Base-by-base conservation (phyloP, 2,888 invertebrate species). In the Trachelus stipa region DNA sequence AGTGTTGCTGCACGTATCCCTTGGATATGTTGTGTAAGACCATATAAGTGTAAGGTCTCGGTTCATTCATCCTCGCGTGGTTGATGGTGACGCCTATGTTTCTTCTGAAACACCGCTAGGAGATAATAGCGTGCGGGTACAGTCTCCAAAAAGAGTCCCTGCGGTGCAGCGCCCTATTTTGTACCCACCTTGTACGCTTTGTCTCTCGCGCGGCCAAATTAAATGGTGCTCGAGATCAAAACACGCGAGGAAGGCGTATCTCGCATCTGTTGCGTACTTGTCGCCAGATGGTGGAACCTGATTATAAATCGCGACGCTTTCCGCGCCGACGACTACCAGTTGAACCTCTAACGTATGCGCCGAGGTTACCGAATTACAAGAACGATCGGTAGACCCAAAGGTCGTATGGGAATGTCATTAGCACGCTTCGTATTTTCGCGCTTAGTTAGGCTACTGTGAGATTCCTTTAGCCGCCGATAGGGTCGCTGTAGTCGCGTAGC, bases 91-190 rank as follows among this genome's bases (percentile, higher is more conserved):
- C 88, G 87, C 87, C 88, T 84, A 86, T 88, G 89, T 82, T 86
- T 88, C 88, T 87, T 89, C 88, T 88, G 89, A 88, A 89, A 86
- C 88, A 88, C 88, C 88, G 89, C 88, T 88, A 88, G 88, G 84
- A 88, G 88, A 88, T 89, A 89, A 88, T 88, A 88, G 88, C 88
- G 83, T 83, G 81, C 85, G 81, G 84, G 87, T 88, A 87, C 88
- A 88, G 87, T 88, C 88, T 68, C 78, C 78, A 78, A 78, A 78
- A 78, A 78, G 78, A 78, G 75, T 78, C 35, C 68, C 40, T 73
- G 34, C 34, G 37, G 71, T 71, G 35, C 76, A 71, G 30, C 73
- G 74, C 69, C 78, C 78, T 78, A 75, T 75, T 75, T 78, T 75
- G 74, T 35, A 68, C 56, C 56, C 40, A 75, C 75, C 74, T 74